These are phyloP conservation scores for Onychomys leucogaster DNA, from an alignment of 2,797 vertebrate species.

Conservation along the genomic window DNA sequence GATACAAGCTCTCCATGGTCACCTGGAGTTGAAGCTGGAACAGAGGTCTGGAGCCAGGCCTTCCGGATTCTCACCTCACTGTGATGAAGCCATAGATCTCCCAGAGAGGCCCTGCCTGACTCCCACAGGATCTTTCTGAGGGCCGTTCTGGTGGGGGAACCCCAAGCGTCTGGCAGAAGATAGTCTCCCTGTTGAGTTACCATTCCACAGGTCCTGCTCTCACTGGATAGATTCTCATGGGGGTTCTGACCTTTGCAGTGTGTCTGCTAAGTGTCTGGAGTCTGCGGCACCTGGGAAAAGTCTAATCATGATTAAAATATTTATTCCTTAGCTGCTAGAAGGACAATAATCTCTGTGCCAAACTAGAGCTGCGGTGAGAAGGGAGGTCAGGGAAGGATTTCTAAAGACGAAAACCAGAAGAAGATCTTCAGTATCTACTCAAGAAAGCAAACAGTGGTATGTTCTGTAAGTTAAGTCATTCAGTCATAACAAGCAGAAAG, in stretches of 20 bases:
- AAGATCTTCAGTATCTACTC: not conserved
- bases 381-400: not conserved
- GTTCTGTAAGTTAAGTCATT: not conserved
- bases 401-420: not conserved
- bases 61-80: not conserved
- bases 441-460: not conserved
- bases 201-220: not conserved
- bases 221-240: not conserved
- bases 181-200: not conserved
- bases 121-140: not conserved
- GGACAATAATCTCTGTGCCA: not conserved
- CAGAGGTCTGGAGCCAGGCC: not conserved
- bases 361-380: not conserved
- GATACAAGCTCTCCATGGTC: not conserved
- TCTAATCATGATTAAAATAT: not conserved
- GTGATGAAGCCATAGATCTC: too few relatives aligned
- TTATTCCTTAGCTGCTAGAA: not conserved
- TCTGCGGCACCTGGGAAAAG: not conserved
- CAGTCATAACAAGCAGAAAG: not conserved
- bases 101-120: not conserved
- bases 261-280: not conserved
- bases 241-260: not conserved
- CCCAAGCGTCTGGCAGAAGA: not conserved
- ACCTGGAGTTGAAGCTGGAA: not conserved
- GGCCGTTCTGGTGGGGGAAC: not conserved